A percentile compares a stretch with the other conserved stretches of the same genome.
Conservation (phyloP, 2,888 invertebrate species). For the Calameuta idolon region DNA sequence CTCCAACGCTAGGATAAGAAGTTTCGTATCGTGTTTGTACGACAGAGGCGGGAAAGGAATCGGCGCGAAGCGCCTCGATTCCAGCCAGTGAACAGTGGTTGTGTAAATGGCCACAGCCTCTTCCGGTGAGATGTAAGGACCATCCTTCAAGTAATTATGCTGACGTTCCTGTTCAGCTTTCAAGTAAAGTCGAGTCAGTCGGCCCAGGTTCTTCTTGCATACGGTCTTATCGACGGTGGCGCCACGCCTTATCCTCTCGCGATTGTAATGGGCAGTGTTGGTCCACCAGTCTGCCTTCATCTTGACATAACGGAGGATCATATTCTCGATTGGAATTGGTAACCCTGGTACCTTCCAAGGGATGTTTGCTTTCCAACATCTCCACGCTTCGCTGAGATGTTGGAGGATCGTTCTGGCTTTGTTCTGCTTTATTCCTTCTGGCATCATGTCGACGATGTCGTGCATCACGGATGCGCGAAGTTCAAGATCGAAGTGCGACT, state of each 20-base stretch:
- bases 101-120: slow-evolving; percentile 99
- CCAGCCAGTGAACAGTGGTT: slow-evolving; percentile 99
- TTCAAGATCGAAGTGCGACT: slow-evolving; percentile 99
- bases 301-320: slow-evolving; percentile 99
- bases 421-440: slow-evolving; percentile 99
- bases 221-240: slow-evolving; percentile 99
- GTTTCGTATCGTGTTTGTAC: slow-evolving; percentile 99
- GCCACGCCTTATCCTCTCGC: slow-evolving; percentile 98
- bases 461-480: slow-evolving; percentile 96
- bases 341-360: slow-evolving; percentile 99
- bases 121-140: slow-evolving; percentile 99
- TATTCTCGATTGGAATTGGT: slow-evolving; percentile 99
- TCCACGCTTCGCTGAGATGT: slow-evolving; percentile 99
- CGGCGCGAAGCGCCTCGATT: slow-evolving; percentile 97
- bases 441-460: slow-evolving; percentile 99
- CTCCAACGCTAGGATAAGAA: slow-evolving; percentile 96
- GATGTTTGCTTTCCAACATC: slow-evolving; percentile 99
- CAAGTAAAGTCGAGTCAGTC: slow-evolving; percentile 95
- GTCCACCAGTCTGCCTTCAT: slow-evolving; percentile 99
- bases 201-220: slow-evolving; percentile 98
- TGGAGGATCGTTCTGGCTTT: slow-evolving; percentile 99
- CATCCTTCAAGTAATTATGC: slow-evolving; percentile 99
- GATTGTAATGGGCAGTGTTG: slow-evolving; percentile 99
- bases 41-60: slow-evolving; percentile 99
- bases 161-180: slow-evolving; percentile 99